Percentiles rank a stretch among this genome's conserved stretches.
Evolutionary conservation across 2,888 invertebrate genomes (phyloP).

Genomic region (Xanthorhoe spadicearia): DNA sequence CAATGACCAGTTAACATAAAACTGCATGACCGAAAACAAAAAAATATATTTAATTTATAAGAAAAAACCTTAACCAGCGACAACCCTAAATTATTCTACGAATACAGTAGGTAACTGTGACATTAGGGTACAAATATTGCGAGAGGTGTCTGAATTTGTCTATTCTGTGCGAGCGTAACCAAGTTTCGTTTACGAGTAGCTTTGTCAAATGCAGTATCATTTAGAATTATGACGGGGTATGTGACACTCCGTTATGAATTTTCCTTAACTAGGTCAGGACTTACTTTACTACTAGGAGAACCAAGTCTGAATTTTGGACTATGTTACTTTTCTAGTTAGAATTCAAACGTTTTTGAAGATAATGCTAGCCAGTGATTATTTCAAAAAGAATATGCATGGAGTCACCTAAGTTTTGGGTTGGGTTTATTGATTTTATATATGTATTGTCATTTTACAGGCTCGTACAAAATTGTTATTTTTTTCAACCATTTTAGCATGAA

Average conservation of each 20-base stretch:
- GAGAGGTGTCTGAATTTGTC: conserved; percentile 36
- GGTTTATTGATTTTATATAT: no score
- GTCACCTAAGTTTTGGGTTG: no score
- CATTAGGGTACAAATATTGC: conserved; percentile 32
- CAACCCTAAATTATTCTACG: conserved; percentile 27
- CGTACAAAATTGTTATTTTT: no score
- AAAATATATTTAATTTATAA: no score
- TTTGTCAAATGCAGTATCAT: conserved; percentile 25
- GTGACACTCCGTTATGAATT: conserved; percentile 20
- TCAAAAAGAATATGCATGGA: no score
- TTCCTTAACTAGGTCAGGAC: conserved; percentile 5
- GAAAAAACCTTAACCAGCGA: background rate
- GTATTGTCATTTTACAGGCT: no score
- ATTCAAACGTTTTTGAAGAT: no score
- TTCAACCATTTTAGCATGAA: no score
- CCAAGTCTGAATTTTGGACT: background rate
- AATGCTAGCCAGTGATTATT: no score
- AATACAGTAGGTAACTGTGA: conserved; percentile 32
- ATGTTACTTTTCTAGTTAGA: no score
- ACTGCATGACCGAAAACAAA: no score
- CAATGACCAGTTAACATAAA: no score
- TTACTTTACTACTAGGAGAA: background rate
- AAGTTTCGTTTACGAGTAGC: conserved; percentile 26
- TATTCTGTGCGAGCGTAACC: conserved; percentile 23
- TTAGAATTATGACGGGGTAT: conserved; percentile 18